Base-by-base conservation (phyloP, 2,797 vertebrate genomes). In the Takifugu rubripes region DNA sequence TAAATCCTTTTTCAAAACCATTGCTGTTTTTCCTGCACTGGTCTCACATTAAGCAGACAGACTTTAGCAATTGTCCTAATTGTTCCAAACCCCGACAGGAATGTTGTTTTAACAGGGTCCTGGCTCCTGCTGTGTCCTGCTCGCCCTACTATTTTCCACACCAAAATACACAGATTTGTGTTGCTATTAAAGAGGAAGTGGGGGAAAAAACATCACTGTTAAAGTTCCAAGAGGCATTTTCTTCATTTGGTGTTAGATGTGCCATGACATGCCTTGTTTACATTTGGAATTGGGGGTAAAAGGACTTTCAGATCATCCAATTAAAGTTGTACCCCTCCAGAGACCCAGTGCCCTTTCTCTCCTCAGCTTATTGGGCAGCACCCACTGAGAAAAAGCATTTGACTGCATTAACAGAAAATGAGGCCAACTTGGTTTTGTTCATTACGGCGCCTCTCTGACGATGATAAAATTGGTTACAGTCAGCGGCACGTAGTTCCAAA, bases 331-430 rank as follows among this genome's bases (percentile, higher is more conserved):
- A 69, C 82, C 84, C 87, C 87, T 87, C 87, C 77, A 82, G 90
- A 89, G 87, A 86, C 87, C 87, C 74, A 21, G 61, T 82, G 82
- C 83, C 86, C 87, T 84, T 88, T 77, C 84, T 84, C 81, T 81
- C 58, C 64, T 81, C 81, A 87, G 84, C 81, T 89, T 87, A 88
- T 87, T 89, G 87, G 83, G 80, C 83, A 81, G 81, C 87, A 84
- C 88, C 88, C 87, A 87, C 87, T 88, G 87, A 81, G 85, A 89
- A 90, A 90, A 87, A 75, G 81, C 85, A 90, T 90, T 90, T 87
- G 87, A 83, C 81, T 87, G 85, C 84, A 87, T 88, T 91, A 90
- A 90, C 84, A 79, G 79, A 77, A 89, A 89, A 90, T 87, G 83
- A 88, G 83, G 79, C 84, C 74, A 86, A 87, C 84, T 90, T 89